Evolutionary conservation across 2,797 vertebrate genomes (phyloP), one percentile per base, ranked within the genome.

Genomic region (Chiloscyllium punctatum): DNA sequence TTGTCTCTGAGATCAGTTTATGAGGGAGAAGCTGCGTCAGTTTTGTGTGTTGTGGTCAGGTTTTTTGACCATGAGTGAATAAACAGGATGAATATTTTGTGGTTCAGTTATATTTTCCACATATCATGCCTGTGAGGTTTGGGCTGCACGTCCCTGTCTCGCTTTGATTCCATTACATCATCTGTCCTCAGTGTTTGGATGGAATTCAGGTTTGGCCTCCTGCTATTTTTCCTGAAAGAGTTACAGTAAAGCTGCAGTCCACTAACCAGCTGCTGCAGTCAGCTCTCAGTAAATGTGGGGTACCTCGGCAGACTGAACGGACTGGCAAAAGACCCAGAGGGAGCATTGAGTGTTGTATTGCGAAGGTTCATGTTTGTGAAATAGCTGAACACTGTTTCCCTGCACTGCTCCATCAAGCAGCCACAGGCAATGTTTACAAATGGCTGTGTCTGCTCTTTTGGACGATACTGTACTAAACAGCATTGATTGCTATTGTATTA

Each of bases 41-140:
- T 48, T 84, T 48, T 48, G 2, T 84, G 18, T 84, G 57, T 37
- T 84, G 82, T 84, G 82, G 82, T 84, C 42, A 16, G 87, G 88
- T 57, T 66, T 62, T 62, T 23, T 88, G 33, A 57, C 88, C 13
- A 66, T n/a, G 15, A 18, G 86, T 8, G 88, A n/a, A 91, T 33
- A 91, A 66, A 92, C 90, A 92, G 90, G 53, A 92, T 37, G 90
- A 66, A n/a, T 66, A 18, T 33, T 92, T 68, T 92, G 90, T 37
- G 62, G 57, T 92, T 66, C 33, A 37, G 87, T 92, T 37, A 68
- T 37, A 92, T 92, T 92, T 92, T 92, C 90, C 90, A 92, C n/a
- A 25, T 7, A 1, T 42, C 57, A 37, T 66, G 88, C 57, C 33
- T 91, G 88, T 6, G 4, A 33, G 57, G 57, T 66, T n/a, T 62